Base-by-base conservation (phyloP, 2,797 vertebrate species). In the Cryptoprocta ferox region DNA sequence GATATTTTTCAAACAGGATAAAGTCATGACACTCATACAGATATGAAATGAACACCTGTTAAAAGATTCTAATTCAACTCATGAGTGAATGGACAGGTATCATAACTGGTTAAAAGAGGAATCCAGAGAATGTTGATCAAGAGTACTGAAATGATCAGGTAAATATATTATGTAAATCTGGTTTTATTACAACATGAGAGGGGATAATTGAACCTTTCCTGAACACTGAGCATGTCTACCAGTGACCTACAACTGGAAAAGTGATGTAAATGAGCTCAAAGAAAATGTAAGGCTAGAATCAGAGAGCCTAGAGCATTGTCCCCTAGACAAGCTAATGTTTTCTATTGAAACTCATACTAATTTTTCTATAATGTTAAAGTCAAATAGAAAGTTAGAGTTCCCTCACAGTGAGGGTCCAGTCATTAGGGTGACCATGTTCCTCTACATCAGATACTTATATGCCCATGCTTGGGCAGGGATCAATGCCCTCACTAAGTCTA, bases 91-190 rank as follows among this genome's bases (percentile, higher is more conserved):
- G 28, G 28, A 19, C 7, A 91, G 24, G 79, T 68, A 2, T 66
- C 85, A 63, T 48, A 86, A 70, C 15, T 93, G 39, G 7, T 70
- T 85, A n/a, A 68, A 78, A 90, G 65, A 68, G 89, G 8, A 63
- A 94, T 66, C 59, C 42, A 89, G 88, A 96, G 45, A 53, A 39
- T 92, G 87, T 30, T 89, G 45, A 86, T 86, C 48, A 75, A 7
- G 7, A 37, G 30, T 89, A 85, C 9, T 87, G 42, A 81, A 88
- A 61, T 80, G 18, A 68, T 70, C 5, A 53, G 37, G 9, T n/a
- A 94, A 86, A 83, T 63, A 8, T 42, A 95, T 37, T 39, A 96
- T n/a, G 14, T 4, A 89, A 95, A 82, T 59, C 5, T 82, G 11
- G 19, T 93, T 91, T 92, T 76, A 71, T 71, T 76, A 65, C 19